Evolutionary conservation across 2,888 invertebrate genomes (phyloP).

Genomic region (Steromphala cineraria): DNA sequence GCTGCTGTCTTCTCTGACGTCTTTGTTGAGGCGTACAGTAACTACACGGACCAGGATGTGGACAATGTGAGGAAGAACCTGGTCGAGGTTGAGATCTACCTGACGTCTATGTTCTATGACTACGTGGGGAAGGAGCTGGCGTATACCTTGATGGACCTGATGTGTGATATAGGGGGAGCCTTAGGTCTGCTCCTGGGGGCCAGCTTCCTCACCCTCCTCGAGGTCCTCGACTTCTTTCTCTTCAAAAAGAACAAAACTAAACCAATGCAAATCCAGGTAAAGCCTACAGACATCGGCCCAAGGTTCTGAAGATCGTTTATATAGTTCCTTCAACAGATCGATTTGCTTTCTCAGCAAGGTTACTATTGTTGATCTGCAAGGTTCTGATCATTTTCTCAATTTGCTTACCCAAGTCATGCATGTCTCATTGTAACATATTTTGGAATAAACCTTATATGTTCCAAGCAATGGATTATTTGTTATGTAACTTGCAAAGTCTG

Average conservation of each 20-base stretch:
- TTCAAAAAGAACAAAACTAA: not conserved
- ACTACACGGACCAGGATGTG: not conserved
- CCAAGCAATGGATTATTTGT: too few relatives aligned
- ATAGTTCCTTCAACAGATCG: too few relatives aligned
- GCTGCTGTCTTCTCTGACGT: constrained; percentile 17
- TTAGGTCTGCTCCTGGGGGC: constrained; percentile 51
- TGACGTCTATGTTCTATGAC: constrained; percentile 30
- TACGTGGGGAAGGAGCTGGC: constrained; percentile 27
- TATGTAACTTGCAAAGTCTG: too few relatives aligned
- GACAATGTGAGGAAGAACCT: constrained; percentile 25
- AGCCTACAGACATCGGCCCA: too few relatives aligned
- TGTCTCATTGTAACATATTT: too few relatives aligned
- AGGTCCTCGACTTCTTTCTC: constrained; percentile 44
- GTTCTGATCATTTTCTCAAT: too few relatives aligned
- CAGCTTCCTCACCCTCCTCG: constrained; percentile 47
- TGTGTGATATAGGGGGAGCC: constrained; percentile 48
- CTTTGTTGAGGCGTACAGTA: constrained; percentile 19
- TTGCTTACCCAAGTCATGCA: too few relatives aligned
- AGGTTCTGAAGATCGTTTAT: too few relatives aligned
- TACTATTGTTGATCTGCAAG: too few relatives aligned
- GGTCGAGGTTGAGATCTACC: constrained; percentile 31
- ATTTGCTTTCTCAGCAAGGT: too few relatives aligned
- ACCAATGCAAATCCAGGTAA: too few relatives aligned
- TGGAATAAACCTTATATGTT: too few relatives aligned
- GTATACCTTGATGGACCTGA: constrained; percentile 27